Conservation (phyloP, 1,140 invertebrate genomes). For the Amphibalanus amphitrite region DNA sequence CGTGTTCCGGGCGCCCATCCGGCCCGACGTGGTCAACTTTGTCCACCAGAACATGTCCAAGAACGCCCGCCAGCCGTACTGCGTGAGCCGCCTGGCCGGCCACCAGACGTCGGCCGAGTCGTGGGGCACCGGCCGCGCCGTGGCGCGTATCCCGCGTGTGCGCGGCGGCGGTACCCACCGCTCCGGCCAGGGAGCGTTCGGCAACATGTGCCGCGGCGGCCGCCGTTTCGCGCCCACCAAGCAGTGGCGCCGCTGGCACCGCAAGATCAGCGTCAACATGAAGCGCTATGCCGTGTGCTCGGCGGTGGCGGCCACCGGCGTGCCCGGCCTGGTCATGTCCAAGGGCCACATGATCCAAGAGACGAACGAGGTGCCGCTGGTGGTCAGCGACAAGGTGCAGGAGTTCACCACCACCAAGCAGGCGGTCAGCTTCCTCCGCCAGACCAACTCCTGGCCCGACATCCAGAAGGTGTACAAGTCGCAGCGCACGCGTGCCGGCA, state of each 20-base stretch:
- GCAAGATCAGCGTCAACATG: conserved; percentile 90
- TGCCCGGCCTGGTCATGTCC: conserved; percentile 90
- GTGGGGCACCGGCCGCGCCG: conserved; percentile 99
- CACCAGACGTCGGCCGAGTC: conserved; percentile 99
- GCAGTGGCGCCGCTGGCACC: conserved; percentile 93
- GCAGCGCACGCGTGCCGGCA: conserved; percentile 89
- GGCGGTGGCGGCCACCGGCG: conserved; percentile 88
- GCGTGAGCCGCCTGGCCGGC: conserved; percentile 92
- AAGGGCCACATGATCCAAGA: conserved; percentile 38
- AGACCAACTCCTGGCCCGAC: conserved; percentile 73
- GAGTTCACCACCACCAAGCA: conserved; percentile 95
- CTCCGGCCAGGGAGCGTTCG: conserved; percentile 98
- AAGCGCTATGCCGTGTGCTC: conserved; percentile 89
- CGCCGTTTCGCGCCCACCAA: conserved; percentile 99
- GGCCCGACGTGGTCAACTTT: conserved; percentile 94
- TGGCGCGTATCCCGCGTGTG: conserved; percentile 99
- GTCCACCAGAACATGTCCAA: conserved; percentile 91
- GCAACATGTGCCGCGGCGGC: conserved; percentile 99
- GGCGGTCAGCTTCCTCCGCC: conserved; percentile 65
- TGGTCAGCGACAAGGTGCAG: conserved; percentile 90
- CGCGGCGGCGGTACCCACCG: conserved; percentile 98
- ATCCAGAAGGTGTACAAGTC: conserved; percentile 97
- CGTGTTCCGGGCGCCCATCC: conserved; percentile 92
- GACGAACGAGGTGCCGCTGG: conserved; percentile 44
- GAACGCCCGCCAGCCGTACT: conserved; percentile 91